A percentile compares a stretch with the other conserved stretches of the same genome.
Conservation (phyloP, 2,797 vertebrate genomes). For the Picus viridis region DNA sequence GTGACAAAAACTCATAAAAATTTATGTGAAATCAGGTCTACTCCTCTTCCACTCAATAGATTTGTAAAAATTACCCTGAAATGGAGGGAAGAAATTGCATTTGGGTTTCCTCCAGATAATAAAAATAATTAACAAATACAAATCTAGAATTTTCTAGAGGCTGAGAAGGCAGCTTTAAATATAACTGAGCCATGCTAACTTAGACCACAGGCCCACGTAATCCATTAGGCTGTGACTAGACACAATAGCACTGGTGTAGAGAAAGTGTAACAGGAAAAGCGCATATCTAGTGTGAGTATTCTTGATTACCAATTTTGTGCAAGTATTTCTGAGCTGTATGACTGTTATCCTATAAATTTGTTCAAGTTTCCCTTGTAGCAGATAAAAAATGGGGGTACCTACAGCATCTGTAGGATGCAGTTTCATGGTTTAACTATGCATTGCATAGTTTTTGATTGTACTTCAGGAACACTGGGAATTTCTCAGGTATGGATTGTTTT, state of each 20-base stretch:
- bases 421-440: neutral
- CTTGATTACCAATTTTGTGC: neutral
- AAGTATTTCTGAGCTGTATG: neutral
- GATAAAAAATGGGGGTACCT: neutral
- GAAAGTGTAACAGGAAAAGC: neutral
- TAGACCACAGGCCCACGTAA: neutral
- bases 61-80: neutral
- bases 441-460: neutral
- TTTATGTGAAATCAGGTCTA: neutral
- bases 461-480: neutral
- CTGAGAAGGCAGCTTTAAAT: neutral
- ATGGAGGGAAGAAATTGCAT: neutral
- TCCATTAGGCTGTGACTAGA: neutral
- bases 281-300: neutral
- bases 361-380: neutral
- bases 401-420: neutral
- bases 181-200: neutral
- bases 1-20: neutral
- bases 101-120: neutral
- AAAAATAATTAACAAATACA: neutral
- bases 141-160: neutral
- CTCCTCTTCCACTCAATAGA: neutral
- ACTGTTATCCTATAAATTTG: neutral
- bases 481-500: neutral
- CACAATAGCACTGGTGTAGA: neutral